phyloP scores from a whole-genome alignment of 2,888 invertebrate genomes.

The Hirtodrosophila confusa region DNA sequence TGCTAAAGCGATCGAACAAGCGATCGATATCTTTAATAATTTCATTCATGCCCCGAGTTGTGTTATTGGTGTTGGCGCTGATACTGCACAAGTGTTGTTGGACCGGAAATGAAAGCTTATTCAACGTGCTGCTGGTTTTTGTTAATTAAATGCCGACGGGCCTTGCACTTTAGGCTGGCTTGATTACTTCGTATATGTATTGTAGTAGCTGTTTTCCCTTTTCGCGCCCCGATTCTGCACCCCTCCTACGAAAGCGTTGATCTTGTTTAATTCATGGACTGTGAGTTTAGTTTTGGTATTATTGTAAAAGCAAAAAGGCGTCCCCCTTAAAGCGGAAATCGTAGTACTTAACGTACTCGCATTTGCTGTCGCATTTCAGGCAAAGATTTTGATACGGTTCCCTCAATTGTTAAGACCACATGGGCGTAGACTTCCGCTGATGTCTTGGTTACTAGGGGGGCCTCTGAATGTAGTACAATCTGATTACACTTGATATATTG shows the following conservation, averaged over 20 bases:
- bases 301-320: neutral
- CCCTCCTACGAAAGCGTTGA: slow-evolving; percentile 6
- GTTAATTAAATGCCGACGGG: slow-evolving; percentile 71
- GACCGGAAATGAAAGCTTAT: slow-evolving; percentile 76
- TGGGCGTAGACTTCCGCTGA: slow-evolving; percentile 56
- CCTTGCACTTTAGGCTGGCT: slow-evolving; percentile 31
- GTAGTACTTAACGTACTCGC: slow-evolving; percentile 21
- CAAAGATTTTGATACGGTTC: slow-evolving; percentile 48
- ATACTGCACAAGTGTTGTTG: slow-evolving; percentile 47
- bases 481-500: too few relatives aligned
- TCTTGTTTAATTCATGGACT: slow-evolving; percentile 55
- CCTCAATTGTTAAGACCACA: slow-evolving; percentile 7
- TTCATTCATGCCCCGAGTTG: slow-evolving; percentile 71
- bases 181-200: slow-evolving; percentile 24
- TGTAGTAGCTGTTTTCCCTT: slow-evolving; percentile 50
- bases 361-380: slow-evolving; percentile 35
- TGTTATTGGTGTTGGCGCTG: slow-evolving; percentile 25
- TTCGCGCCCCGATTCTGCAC: slow-evolving; percentile 9
- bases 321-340: slow-evolving; percentile 28
- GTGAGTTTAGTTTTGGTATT: slow-evolving; percentile 25
- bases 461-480: neutral
- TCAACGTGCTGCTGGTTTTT: slow-evolving; percentile 60
- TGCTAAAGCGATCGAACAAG: slow-evolving; percentile 46
- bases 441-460: slow-evolving; percentile 13
- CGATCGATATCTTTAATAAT: slow-evolving; percentile 78